Evolutionary conservation across 2,888 invertebrate species (phyloP), one percentile per base, ranked within the genome.

Genomic region (Hetaerina titia): DNA sequence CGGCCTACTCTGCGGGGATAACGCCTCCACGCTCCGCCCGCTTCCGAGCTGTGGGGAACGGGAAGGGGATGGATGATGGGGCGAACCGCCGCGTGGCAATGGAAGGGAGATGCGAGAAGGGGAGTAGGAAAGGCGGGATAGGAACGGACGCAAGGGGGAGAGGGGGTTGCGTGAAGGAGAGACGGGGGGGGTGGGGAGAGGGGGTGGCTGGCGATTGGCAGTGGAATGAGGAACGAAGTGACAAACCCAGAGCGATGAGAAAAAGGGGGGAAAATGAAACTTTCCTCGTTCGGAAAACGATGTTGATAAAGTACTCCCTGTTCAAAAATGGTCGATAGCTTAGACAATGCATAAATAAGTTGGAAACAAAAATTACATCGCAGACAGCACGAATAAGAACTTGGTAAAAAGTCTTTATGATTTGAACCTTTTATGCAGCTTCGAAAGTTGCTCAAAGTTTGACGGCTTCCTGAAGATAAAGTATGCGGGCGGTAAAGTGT

Each of bases 1-100:
- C 90, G 63, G 64, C 92, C 92, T 69, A 56, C 90, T 31, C 90
- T 22, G 64, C 90, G 69, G 45, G 92, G 69, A 69, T 92, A 69
- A 92, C 92, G 92, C 92, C 69, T 57, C 64, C 64, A 17, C 64
- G 11, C 90, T 11, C 64, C 90, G 25, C 90, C 56, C 64, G 31
- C 60, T 31, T 64, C 64, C 31, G 19, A 17, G 90, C 19, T 17
- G 63, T 25, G 45, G 63, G 63, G n/a, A 63, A 63, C 1, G 87
- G 31, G 45, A 56, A 19, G 31, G 87, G 69, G 15, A 69, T 22
- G 69, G 69, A 69, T 7, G 69, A 22, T 19, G 31, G 19, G 19
- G 64, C 7, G 69, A 22, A n/a, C 19, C 4, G 69, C 7, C 22
- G 69, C 5, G n/a, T 25, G 25, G 58, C 45, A 25, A 15, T 19